These are phyloP conservation scores for Sylvilagus floridanus DNA, from an alignment of 2,797 vertebrate genomes.

Conservation along the genomic window DNA sequence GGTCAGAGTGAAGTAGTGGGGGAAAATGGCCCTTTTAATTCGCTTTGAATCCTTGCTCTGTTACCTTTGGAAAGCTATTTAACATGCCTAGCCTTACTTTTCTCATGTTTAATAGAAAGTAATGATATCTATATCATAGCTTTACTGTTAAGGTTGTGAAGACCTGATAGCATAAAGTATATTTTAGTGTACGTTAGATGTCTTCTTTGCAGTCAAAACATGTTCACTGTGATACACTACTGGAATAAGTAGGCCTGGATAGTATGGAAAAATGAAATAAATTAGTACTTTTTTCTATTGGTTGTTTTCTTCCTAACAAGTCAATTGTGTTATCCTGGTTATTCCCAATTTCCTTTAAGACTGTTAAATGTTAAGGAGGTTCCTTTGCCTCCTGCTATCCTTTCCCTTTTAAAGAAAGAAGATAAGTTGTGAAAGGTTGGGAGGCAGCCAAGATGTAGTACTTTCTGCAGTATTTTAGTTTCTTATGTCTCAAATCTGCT, in stretches of 20 bases:
- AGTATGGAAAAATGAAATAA: constrained; percentile 39
- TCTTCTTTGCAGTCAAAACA: constrained; percentile 2
- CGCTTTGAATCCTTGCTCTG: constrained; percentile 31
- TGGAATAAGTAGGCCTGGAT: constrained; percentile 57
- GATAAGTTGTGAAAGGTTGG: constrained; percentile 8
- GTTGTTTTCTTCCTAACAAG: constrained; percentile 37
- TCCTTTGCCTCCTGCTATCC: not conserved
- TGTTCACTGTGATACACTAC: constrained; percentile 57
- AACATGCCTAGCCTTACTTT: constrained; percentile 22
- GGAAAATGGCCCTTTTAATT: constrained; percentile 23
- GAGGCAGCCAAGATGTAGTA: constrained; percentile 1
- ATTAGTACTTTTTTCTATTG: not conserved
- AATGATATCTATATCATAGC: constrained; percentile 3
- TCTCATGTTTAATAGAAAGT: constrained; percentile 42
- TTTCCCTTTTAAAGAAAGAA: constrained; percentile 6
- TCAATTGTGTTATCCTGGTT: constrained; percentile 4
- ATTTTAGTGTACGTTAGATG: constrained; percentile 63
- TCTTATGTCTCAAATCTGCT: not conserved
- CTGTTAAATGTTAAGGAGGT: not conserved
- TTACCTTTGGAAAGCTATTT: constrained; percentile 61
- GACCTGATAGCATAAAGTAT: not conserved
- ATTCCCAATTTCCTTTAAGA: not conserved
- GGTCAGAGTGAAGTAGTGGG: constrained; percentile 30
- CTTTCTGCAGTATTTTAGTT: constrained; percentile 49
- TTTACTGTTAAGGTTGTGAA: constrained; percentile 53